Evolutionary conservation across 2,113 vertebrate species (phyloP), one percentile per base, ranked within the genome.

Genomic region (Tringa solitaria): DNA sequence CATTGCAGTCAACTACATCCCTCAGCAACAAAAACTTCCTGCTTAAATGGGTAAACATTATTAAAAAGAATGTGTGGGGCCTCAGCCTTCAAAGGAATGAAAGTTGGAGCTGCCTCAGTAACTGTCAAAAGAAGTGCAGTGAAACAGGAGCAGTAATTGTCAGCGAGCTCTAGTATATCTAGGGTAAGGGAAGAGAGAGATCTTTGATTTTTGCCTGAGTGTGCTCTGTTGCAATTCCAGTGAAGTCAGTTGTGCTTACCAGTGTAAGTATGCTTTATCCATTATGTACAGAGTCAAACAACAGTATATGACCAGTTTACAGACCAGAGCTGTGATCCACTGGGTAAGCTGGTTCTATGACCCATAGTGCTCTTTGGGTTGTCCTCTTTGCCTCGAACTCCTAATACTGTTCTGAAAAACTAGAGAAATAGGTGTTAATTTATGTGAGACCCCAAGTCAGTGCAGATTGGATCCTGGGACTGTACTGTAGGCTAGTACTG

Each of bases 251-350:
- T 54, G 23, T 51, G 15, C 51, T 59, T 56, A 33, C 12, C 27
- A 30, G 4, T 2, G 11, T 5, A 22, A 64, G 13, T 35, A 8
- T 41, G 21, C 6, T 84, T 81, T 46, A 50, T 12, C 5, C 33
- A 8, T 39, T 14, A 7, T 17, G 5, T 45, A 2, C 21, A 13
- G 15, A 46, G 33, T 14, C 16, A 51, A 48, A 54, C 19, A 74
- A 3, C 30, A 22, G 60, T 3, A 0, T 14, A 8, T 0, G 2
- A 30, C 9, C 45, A 26, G 12, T 22, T 61, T 61, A 39, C 19
- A 63, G 48, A 65, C 3, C 16, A 10, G 70, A 75, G 68, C 46
- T 94, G 45, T 33, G 63, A 54, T 7, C 4, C 1, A 3, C 56
- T 59, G 37, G 14, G 14, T 15, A 20, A 60, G 5, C 16, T n/a